phyloP scores from a whole-genome alignment of 2,888 invertebrate genomes.

The Orchesellides sinensis region DNA sequence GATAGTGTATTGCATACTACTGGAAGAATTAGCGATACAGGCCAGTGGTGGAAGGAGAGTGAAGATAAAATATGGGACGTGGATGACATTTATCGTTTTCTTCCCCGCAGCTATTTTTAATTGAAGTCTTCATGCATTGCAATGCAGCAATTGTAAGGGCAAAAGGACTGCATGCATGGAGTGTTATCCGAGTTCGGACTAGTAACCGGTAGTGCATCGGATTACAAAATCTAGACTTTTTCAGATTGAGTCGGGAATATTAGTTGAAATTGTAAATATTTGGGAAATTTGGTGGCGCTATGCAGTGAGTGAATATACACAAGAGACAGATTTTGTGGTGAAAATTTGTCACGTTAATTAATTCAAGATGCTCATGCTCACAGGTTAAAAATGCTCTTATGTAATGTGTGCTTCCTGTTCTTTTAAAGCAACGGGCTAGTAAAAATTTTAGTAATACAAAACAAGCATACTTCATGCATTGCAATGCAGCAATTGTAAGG shows the following conservation, averaged over 20 bases:
- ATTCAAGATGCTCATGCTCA: slow-evolving; percentile 3
- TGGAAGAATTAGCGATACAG: neutral
- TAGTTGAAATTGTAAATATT: neutral
- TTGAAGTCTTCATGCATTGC: slow-evolving; percentile 37
- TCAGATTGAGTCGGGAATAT: neutral
- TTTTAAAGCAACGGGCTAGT: too few species aligned
- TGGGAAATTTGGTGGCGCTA: neutral
- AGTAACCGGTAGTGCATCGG: too few species aligned
- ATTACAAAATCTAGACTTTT: too few species aligned
- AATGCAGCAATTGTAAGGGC: neutral
- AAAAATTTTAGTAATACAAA: too few species aligned
- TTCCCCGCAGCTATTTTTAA: slow-evolving; percentile 44
- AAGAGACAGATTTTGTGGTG: slow-evolving; percentile 15
- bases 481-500: neutral
- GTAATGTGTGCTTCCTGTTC: too few species aligned
- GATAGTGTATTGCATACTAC: too few species aligned
- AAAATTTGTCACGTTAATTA: slow-evolving; percentile 46
- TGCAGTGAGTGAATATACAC: too few species aligned
- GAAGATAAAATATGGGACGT: slow-evolving; percentile 47
- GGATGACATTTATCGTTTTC: slow-evolving; percentile 51
- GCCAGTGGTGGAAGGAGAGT: slow-evolving; percentile 19
- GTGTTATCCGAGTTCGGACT: neutral
- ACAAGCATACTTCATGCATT: too few species aligned
- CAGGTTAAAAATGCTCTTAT: too few species aligned
- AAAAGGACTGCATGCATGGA: neutral